These are phyloP conservation scores for Agonopterix alstromeriana DNA, from an alignment of 2,888 invertebrate genomes.

Conservation along the genomic window DNA sequence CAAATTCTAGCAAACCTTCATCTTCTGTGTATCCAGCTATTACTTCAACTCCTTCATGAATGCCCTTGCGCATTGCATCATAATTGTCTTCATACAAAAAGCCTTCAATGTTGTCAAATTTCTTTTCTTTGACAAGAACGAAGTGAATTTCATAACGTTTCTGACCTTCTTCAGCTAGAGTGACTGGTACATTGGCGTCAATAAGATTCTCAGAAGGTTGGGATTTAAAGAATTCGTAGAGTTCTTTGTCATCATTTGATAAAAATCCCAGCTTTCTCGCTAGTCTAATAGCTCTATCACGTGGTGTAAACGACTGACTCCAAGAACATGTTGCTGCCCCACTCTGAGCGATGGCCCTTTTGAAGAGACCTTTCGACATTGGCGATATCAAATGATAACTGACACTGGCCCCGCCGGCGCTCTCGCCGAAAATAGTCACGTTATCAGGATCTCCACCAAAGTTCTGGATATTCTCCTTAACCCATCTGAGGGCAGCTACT, in stretches of 20 bases:
- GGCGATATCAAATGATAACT: constrained; percentile 40
- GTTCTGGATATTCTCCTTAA: constrained; percentile 31
- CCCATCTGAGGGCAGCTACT: constrained; percentile 37
- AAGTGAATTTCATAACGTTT: constrained; percentile 2
- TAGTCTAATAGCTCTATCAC: constrained; percentile 45
- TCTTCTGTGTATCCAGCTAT: constrained; percentile 81
- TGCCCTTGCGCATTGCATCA: constrained; percentile 47
- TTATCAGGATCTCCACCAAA: constrained; percentile 42
- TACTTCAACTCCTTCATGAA: constrained; percentile 69
- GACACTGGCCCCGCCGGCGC: constrained; percentile 35
- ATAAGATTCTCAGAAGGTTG: constrained; percentile 21
- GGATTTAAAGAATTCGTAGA: constrained; percentile 27
- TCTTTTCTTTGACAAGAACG: constrained; percentile 16
- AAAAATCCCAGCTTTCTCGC: constrained; percentile 30
- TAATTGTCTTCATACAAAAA: constrained; percentile 15
- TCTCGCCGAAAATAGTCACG: constrained; percentile 43
- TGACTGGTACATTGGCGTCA: constrained; percentile 13
- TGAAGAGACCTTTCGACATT: constrained; percentile 43
- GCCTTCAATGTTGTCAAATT: constrained; percentile 15
- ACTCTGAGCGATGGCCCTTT: constrained; percentile 79
- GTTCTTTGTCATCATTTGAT: constrained; percentile 24
- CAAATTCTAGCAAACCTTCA: constrained; percentile 44
- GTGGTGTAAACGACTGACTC: constrained; percentile 62
- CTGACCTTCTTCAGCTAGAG: constrained; percentile 15
- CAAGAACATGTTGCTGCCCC: constrained; percentile 78